These are phyloP conservation scores for Callionymus lyra DNA, from an alignment of 2,113 vertebrate genomes.

Conservation along the genomic window DNA sequence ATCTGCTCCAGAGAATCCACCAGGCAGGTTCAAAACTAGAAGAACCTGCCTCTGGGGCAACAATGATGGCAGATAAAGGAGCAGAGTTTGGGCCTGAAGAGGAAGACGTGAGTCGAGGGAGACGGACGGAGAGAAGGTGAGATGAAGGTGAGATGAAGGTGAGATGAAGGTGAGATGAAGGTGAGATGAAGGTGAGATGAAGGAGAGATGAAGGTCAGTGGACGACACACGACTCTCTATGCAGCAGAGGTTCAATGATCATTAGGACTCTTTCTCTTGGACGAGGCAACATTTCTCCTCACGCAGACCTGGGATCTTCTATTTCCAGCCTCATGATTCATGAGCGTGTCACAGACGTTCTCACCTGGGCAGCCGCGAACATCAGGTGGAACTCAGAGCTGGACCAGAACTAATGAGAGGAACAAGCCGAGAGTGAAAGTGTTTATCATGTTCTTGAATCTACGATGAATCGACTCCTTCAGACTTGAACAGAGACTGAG, in stretches of 20 bases:
- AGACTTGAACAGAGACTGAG: too few species aligned
- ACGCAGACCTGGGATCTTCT: slow-evolving; percentile 27
- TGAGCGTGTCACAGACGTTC: slow-evolving; percentile 39
- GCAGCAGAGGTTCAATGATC: too few species aligned
- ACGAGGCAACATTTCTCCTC: slow-evolving; percentile 26
- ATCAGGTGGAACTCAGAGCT: slow-evolving; percentile 59
- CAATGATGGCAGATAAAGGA: slow-evolving; percentile 25
- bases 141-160: slow-evolving; percentile 9
- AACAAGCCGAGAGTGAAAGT: slow-evolving; percentile 31
- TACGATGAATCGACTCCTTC: too few species aligned
- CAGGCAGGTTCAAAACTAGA: slow-evolving; percentile 1
- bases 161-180: slow-evolving; percentile 14
- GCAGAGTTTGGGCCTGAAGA: slow-evolving; percentile 3
- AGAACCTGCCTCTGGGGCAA: slow-evolving; percentile 7
- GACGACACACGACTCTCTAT: slow-evolving; percentile 26
- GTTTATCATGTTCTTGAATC: too few species aligned
- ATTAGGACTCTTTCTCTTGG: slow-evolving; percentile 26
- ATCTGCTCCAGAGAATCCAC: neutral
- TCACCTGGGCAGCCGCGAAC: slow-evolving; percentile 47
- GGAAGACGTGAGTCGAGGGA: slow-evolving; percentile 5
- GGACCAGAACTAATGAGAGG: slow-evolving; percentile 55
- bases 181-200: slow-evolving; percentile 7
- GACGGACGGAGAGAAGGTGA: slow-evolving; percentile 8
- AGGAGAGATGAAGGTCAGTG: too few species aligned
- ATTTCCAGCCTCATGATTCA: slow-evolving; percentile 59